These are phyloP conservation scores for Hyperoodon ampullatus DNA, from an alignment of 2,113 vertebrate species.

Conservation along the genomic window DNA sequence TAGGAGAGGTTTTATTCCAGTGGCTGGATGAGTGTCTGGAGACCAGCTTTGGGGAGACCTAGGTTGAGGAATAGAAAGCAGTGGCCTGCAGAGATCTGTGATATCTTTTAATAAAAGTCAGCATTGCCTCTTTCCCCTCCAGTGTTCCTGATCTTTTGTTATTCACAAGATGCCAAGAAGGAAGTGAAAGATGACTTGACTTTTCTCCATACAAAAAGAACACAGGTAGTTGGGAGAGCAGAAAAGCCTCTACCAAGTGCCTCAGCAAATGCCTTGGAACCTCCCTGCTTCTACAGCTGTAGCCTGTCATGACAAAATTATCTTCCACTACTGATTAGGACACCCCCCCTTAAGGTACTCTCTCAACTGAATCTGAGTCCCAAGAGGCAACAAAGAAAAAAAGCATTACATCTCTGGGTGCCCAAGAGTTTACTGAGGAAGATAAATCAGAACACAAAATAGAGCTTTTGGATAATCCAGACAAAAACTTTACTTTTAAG, in stretches of 20 bases:
- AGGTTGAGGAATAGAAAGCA: not conserved
- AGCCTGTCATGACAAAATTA: not conserved
- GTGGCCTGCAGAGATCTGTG: not conserved
- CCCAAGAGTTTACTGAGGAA: not conserved
- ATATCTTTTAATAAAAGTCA: not conserved
- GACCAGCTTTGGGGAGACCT: not conserved
- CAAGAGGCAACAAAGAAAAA: not conserved
- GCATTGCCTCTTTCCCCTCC: too few species aligned
- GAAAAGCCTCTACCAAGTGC: not conserved
- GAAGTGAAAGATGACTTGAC: not conserved
- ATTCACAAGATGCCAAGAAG: not conserved
- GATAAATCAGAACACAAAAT: not conserved
- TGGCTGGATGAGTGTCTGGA: not conserved
- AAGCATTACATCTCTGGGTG: rapidly evolving
- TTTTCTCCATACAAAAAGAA: not conserved
- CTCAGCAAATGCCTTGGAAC: not conserved
- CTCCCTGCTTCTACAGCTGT: not conserved
- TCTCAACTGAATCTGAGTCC: not conserved
- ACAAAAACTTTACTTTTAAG: not conserved
- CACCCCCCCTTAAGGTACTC: not conserved
- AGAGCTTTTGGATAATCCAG: not conserved
- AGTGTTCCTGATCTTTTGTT: not conserved
- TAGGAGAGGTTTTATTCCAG: not conserved
- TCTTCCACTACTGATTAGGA: not conserved
- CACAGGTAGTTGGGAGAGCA: not conserved